Evolutionary conservation across 2,888 invertebrate genomes (phyloP), one percentile per base, ranked within the genome.

Genomic region (Didymodactylos carnosus): DNA sequence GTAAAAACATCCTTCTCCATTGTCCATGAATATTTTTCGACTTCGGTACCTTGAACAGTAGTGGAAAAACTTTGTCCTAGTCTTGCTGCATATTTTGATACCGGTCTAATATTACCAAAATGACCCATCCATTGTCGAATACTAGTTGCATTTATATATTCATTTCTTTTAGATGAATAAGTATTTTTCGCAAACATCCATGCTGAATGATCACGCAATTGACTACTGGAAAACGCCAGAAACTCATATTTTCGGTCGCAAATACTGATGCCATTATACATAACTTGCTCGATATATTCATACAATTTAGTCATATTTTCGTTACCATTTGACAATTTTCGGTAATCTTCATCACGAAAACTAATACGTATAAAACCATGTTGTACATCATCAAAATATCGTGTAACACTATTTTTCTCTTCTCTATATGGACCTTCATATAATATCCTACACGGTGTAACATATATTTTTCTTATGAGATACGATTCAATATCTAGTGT

Each of bases 11-110:
- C 41, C 1, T 72, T 35, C 39, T 76, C 75, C 6, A 72, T 39
- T 23, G n/a, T 69, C 14, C 43, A 35, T n/a, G 35, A 41, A 43
- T 25, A 7, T 23, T 69, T 71, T 14, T 39, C 43, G 1, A 72
- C 41, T 23, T 75, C 23, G 19, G 76, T 69, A 11, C 72, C 75
- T 41, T 72, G 70, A 3, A 29, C 7, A 11, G 73, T 74, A 8
- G 73, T 69, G 1, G 83, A 82, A 75, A 83, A 81, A 75, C 81
- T 80, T 70, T 83, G 82, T n/a, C 82, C 82, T 78, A 83, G 80
- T 35, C 83, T 77, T 23, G 82, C 80, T 78, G 82, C 80, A 76
- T 81, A 78, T 75, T 82, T 82, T 0, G 83, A 80, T n/a, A 79
- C 77, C 75, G 77, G 77, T 29, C 72, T 73, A 29, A 78, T 77